Base-by-base conservation (phyloP, 2,113 vertebrate genomes). In the Plecotus auritus region DNA sequence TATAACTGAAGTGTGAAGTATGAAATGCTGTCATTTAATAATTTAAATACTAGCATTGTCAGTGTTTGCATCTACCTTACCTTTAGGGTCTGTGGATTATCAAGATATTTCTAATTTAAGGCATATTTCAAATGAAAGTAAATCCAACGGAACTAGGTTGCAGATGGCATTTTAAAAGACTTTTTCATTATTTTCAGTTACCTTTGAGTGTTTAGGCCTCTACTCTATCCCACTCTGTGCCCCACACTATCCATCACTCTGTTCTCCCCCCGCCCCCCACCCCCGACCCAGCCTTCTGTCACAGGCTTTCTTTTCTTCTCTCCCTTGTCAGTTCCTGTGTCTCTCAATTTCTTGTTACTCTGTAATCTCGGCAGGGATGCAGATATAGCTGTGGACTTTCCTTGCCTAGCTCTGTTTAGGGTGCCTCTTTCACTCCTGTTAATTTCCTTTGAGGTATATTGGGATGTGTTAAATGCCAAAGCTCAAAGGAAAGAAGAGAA, bases 301-400 rank as follows among this genome's bases (percentile, higher is more conserved):
- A 40, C 26, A 23, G n/a, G 73, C 45, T 85, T 80, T 69, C 67
- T 92, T 73, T 88, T 51, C 89, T 91, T 82, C 72, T 61, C 51
- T 90, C 73, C n/a, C 67, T 85, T 89, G 85, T 97, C 85, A 89
- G 20, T 69, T 88, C 61, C 51, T 22, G 20, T 18, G 64, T 85
- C 88, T 92, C 93, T 95, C 69, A 16, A 47, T 91, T 85, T 95
- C 93, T 93, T 76, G 22, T 91, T 59, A 22, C 18, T 51, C 83
- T 89, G 11, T 32, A 47, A 70, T 87, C 59, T 54, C 69, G 28
- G 80, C 87, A 92, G 83, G 67, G 94, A 90, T 69, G 30, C 2
- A 1, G 67, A 4, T 73, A 85, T 28, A 73, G 56, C 42, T 72
- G 51, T 20, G 26, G 35, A 30, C 7, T 5, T 81, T 88, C 54